Base-by-base conservation (phyloP, 2,797 vertebrate species). In the Bryconaethiops microstoma region DNA sequence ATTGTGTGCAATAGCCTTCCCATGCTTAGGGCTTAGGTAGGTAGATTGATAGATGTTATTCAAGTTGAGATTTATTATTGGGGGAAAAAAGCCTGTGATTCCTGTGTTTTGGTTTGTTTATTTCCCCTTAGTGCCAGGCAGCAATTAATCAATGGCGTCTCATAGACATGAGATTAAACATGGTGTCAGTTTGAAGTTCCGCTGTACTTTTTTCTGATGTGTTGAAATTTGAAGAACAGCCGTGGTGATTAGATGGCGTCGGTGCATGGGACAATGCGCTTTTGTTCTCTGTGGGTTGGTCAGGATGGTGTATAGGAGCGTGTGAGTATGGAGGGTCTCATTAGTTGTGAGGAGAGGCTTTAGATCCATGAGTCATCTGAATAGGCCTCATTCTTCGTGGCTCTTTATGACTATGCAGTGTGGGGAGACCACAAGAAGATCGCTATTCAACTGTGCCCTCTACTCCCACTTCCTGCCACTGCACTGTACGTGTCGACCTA, bases 241-340 rank as follows among this genome's bases (percentile, higher is more conserved):
- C 35, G 29, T 55, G 77, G 82, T 42, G 83, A 87, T 87, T 84
- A 83, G 88, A 90, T 83, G 69, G 77, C 82, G 70, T 42, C 86
- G 91, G 86, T 91, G 88, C 88, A 67, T 13, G 65, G n/a, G 64
- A 84, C 80, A 83, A 64, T 80, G 70, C 65, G 62, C 86, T 89
- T 87, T 91, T 94, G 89, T 93, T 89, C 55, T 52, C 70, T 65
- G 35, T 65, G 73, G 79, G 88, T 88, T 75, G 80, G 85, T 83
- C 83, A 88, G 90, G 90, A 81, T 91, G 89, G 63, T 23, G 12
- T 62, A 62, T 83, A 78, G 8, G 84, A 76, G 90, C 88, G 89
- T 90, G 87, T 35, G 86, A 84, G 68, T 92, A 90, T 76, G 68
- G 50, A 76, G 67, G 69, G 71, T 74, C 75, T 70, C 40, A 55